phyloP scores from a whole-genome alignment of 2,888 invertebrate species.

The Cantharis flavilabris region DNA sequence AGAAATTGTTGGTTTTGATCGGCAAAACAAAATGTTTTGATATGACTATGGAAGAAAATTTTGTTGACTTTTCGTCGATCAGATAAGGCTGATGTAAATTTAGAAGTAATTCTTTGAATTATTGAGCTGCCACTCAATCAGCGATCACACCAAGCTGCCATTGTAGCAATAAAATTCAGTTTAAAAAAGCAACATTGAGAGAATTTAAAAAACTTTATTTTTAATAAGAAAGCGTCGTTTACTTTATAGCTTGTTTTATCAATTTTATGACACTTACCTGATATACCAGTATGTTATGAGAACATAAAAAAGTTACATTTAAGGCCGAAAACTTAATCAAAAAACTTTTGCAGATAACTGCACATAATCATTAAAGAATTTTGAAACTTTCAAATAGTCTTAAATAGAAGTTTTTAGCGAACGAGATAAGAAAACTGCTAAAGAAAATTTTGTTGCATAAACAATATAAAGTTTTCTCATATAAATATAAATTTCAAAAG shows the following conservation, averaged over 20 bases:
- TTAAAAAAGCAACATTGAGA: neutral
- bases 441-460: neutral
- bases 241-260: neutral
- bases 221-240: neutral
- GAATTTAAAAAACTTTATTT: neutral
- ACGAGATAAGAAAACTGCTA: neutral
- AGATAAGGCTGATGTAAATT: no score
- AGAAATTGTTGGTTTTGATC: neutral
- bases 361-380: neutral
- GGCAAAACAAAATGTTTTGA: neutral
- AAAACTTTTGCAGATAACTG: neutral
- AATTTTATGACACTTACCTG: neutral
- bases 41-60: neutral
- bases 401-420: neutral
- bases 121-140: no score
- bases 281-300: neutral
- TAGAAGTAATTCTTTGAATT: no score
- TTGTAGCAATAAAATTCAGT: neutral
- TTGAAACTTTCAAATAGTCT: neutral
- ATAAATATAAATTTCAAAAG: neutral
- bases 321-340: neutral
- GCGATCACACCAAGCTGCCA: no score
- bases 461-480: neutral
- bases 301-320: neutral
- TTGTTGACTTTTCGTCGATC: neutral